A percentile compares a stretch with the other conserved stretches of the same genome.
Conservation (phyloP, 2,797 vertebrate genomes). For the Semaprochilodus insignis region DNA sequence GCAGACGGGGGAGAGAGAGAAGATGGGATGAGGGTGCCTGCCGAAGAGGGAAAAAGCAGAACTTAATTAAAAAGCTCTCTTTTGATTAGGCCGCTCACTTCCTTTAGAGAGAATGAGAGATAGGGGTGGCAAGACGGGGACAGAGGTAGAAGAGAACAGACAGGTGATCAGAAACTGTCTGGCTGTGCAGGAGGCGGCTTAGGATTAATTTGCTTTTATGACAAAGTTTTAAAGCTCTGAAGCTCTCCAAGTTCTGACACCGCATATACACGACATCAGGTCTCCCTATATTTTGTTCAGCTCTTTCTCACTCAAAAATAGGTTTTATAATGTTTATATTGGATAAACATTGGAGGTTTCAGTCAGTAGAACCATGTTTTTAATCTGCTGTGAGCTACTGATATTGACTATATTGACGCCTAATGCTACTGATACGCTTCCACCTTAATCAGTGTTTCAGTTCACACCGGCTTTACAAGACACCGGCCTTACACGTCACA, state of each 20-base stretch:
- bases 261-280: neutral
- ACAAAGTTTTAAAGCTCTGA: neutral
- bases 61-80: conserved; percentile 66
- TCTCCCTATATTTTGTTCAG: neutral
- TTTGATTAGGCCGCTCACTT: conserved; percentile 63
- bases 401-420: too few species aligned
- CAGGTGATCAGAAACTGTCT: neutral
- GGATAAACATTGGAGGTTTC: too few species aligned
- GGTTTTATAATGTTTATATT: too few species aligned
- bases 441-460: too few species aligned
- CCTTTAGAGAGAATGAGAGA: conserved; percentile 21
- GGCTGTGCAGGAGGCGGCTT: neutral
- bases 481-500: too few species aligned
- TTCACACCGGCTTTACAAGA: too few species aligned
- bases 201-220: neutral
- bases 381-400: too few species aligned
- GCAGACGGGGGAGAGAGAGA: conserved; percentile 9
- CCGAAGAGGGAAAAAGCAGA: conserved; percentile 21
- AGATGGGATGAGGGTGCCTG: conserved; percentile 27
- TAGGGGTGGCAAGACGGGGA: conserved; percentile 11
- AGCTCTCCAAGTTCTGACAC: neutral
- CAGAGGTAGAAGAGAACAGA: neutral
- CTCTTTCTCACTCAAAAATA: neutral
- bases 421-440: too few species aligned
- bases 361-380: too few species aligned